These are phyloP conservation scores for Cassiopea xamachana DNA, from an alignment of 30 jellyfish, hydroid and myxozoan species.

Conservation along the genomic window DNA sequence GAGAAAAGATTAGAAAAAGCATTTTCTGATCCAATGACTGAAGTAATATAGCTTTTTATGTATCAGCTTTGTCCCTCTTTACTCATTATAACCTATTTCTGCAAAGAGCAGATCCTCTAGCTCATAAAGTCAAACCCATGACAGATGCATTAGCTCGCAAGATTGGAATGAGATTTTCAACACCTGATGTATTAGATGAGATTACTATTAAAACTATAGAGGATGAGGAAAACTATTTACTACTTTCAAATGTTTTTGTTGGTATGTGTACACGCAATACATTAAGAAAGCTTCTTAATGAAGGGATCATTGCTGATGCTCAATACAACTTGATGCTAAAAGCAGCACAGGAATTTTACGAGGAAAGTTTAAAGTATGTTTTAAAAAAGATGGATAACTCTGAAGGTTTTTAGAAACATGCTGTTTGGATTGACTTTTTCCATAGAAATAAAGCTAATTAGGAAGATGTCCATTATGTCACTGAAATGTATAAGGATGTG, in stretches of 20 bases:
- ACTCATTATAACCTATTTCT: conserved; percentile 59
- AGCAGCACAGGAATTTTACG: conserved; percentile 51
- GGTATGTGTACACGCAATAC: conserved; percentile 48
- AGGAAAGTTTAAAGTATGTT: conserved; percentile 25
- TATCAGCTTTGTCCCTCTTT: conserved; percentile 52
- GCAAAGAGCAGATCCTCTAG: conserved; percentile 65
- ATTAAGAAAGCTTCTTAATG: conserved; percentile 18
- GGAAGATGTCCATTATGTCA: neutral
- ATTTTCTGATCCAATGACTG: conserved; percentile 47
- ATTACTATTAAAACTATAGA: conserved; percentile 6
- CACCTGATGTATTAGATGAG: conserved; percentile 33
- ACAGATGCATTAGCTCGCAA: conserved; percentile 60
- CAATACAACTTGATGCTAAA: conserved; percentile 22
- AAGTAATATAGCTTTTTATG: conserved; percentile 16
- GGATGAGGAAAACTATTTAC: conserved; percentile 37
- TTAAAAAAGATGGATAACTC: conserved; percentile 4
- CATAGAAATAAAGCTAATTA: neutral
- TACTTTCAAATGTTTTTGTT: conserved; percentile 29
- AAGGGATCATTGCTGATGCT: conserved; percentile 58
- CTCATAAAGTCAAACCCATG: conserved; percentile 50
- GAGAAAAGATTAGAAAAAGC: conserved; percentile 37
- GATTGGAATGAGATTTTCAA: conserved; percentile 54
- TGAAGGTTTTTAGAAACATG: neutral
- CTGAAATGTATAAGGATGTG: neutral
- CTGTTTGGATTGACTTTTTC: neutral